A percentile compares a stretch with the other conserved stretches of the same genome.
phyloP scores from a whole-genome alignment of 1,140 invertebrate genomes.

The Diploscapter pachys region DNA sequence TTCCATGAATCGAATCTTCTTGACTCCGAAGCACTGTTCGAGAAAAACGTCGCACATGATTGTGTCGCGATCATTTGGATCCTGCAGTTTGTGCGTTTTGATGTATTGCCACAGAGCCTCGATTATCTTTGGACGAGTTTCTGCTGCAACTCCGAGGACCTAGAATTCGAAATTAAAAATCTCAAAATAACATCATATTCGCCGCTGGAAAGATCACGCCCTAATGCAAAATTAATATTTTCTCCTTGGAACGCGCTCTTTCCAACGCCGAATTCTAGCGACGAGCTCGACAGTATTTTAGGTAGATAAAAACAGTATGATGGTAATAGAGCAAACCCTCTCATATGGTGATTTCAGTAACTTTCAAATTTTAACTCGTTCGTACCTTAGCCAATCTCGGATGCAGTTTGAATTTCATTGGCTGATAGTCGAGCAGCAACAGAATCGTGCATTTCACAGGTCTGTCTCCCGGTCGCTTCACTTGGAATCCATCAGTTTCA shows the following conservation, averaged over 20 bases:
- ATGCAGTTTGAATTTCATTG: slow-evolving; percentile 96
- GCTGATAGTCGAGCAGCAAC: slow-evolving; percentile 93
- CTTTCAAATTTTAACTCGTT: no score
- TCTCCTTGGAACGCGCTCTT: no score
- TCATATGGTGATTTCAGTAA: no score
- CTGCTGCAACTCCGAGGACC: slow-evolving; percentile 87
- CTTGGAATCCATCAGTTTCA: slow-evolving; percentile 99
- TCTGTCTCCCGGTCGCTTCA: slow-evolving; percentile 95
- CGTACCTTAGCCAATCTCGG: slow-evolving; percentile 76
- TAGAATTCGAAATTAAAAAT: no score
- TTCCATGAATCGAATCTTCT: slow-evolving; percentile 96
- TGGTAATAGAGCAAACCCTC: no score
- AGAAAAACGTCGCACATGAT: slow-evolving; percentile 84
- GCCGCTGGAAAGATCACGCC: no score
- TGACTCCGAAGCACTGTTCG: slow-evolving; percentile 73
- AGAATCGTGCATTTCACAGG: slow-evolving; percentile 97
- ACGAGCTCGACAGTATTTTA: no score
- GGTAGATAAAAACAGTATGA: no score
- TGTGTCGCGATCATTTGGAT: slow-evolving; percentile 69
- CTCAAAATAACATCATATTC: no score
- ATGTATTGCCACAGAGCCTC: slow-evolving; percentile 99
- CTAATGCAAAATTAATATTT: no score
- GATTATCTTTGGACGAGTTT: slow-evolving; percentile 94
- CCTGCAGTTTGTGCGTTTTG: slow-evolving; percentile 84
- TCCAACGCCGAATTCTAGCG: no score